Base-by-base conservation (phyloP, 2,888 invertebrate species). In the Microctonus brassicae region DNA sequence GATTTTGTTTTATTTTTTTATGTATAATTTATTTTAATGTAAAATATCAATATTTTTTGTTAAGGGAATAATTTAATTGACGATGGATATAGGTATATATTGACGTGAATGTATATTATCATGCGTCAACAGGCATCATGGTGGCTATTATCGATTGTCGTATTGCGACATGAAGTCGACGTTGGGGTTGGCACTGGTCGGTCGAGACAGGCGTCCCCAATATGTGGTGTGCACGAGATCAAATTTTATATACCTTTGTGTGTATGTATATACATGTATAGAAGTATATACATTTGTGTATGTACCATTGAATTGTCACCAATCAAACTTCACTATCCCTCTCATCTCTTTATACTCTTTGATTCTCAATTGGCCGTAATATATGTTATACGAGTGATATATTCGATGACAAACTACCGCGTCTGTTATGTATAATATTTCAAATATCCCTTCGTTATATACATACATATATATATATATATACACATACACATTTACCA, bases 71-170 rank as follows among this genome's bases (percentile, higher is more conserved):
- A 34, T 34, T 34, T 58, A 10, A 34, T 33, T 33, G 33, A 58
- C 10, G 10, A 11, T 26, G 0, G 22, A 57, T 29, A 7, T 11
- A n/a, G 26, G n/a, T n/a, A n/a, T n/a, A 52, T 36, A 60, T 33
- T 39, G 10, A 58, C 22, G 13, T 36, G 20, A 60, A 34, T 26
- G 33, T 61, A 58, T 71, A 58, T 71, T 66, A 61, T 39, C 26
- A 52, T 70, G 70, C 64, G 53, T 57, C 66, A 66, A 55, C 57
- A 34, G 39, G 24, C 7, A 52, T 63, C 70, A 63, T 69, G 76
- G 74, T 67, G 70, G 71, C 76, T 73, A 76, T 82, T 84, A 85
- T 85, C 84, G 85, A 85, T 85, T 84, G 84, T 82, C 85, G 82
- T 85, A 84, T 81, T 84, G 83, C 85, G 84, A 84, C 84, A 83